Conservation (phyloP, 2,888 invertebrate species). For the Tipula helvola region DNA sequence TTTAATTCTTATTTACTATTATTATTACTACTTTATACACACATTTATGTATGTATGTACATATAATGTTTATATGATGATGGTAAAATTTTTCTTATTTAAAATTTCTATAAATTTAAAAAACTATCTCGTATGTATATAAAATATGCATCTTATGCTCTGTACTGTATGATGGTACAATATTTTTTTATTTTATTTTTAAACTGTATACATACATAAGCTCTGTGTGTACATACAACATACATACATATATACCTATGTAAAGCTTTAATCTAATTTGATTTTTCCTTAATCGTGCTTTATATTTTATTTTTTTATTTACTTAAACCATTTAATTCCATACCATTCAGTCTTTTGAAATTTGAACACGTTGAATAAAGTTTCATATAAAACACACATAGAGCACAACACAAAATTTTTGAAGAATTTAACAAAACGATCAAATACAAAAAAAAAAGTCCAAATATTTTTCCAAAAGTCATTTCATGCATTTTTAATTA, state of each 20-base stretch:
- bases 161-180: neutral
- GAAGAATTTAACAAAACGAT: neutral
- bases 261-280: neutral
- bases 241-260: neutral
- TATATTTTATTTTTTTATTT: neutral
- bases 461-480: slow-evolving; percentile 13
- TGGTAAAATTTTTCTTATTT: neutral
- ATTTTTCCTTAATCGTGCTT: neutral
- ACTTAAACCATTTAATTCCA: neutral
- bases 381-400: neutral
- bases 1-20: slow-evolving; percentile 7
- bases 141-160: neutral
- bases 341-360: neutral
- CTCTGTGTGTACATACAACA: neutral
- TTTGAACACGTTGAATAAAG: neutral
- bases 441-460: neutral
- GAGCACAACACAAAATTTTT: neutral
- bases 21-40: neutral
- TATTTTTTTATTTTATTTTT: neutral
- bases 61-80: neutral
- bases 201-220: neutral
- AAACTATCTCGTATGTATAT: neutral
- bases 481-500: slow-evolving; percentile 18
- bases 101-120: neutral
- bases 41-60: neutral